Evolutionary conservation across 2,888 invertebrate species (phyloP).

Genomic region (Andricus curvator): DNA sequence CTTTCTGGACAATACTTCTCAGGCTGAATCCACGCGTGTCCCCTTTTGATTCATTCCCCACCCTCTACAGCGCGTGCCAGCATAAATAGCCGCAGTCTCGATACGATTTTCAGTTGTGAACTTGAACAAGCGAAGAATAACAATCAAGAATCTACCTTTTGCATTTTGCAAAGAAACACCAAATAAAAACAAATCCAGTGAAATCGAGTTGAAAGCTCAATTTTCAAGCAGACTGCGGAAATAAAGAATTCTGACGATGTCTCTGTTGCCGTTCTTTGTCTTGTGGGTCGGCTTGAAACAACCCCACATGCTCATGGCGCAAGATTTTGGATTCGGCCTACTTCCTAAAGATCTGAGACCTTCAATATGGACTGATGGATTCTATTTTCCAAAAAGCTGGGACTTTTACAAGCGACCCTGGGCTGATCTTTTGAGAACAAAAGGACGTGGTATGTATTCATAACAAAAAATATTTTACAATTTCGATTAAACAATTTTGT

Average conservation of each 20-base stretch:
- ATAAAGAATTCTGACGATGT: constrained; percentile 42
- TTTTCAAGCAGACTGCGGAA: neutral
- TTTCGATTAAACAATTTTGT: too few species aligned
- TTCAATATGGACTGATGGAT: constrained; percentile 81
- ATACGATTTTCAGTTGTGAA: neutral
- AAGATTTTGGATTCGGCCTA: constrained; percentile 88
- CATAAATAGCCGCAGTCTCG: neutral
- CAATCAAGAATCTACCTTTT: neutral
- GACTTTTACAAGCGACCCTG: neutral
- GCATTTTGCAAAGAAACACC: neutral
- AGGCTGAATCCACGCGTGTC: too few species aligned
- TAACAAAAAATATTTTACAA: neutral
- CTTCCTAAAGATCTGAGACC: constrained; percentile 84
- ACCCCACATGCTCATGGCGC: constrained; percentile 82
- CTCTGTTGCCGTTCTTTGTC: constrained; percentile 61
- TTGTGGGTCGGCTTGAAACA: constrained; percentile 62
- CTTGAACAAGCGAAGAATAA: neutral
- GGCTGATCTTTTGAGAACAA: constrained; percentile 65
- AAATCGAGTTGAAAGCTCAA: neutral
- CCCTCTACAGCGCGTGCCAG: neutral
- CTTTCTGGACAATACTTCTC: too few species aligned
- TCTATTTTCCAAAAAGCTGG: too few species aligned
- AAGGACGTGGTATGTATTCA: constrained; percentile 65
- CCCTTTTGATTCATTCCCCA: too few species aligned
- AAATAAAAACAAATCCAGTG: neutral